phyloP scores from a whole-genome alignment of 2,888 invertebrate species.

The Hermaeophaga mercurialis region DNA sequence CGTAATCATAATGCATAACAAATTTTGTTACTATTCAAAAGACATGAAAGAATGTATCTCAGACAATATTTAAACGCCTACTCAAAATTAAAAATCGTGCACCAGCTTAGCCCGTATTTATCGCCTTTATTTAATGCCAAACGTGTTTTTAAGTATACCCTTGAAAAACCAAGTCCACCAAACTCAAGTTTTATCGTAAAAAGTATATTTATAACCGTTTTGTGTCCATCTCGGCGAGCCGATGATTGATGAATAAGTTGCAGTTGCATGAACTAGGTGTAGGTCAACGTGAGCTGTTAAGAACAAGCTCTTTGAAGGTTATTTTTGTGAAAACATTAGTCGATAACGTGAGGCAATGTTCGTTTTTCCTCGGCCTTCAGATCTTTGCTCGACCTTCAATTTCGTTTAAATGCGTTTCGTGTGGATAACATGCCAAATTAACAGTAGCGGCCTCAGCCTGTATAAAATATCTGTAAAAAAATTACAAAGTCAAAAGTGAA shows the following conservation, averaged over 20 bases:
- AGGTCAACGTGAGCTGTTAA: constrained; percentile 29
- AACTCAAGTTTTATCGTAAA: neutral
- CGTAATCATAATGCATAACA: no score
- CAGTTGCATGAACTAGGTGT: constrained; percentile 30
- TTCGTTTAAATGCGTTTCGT: constrained; percentile 5
- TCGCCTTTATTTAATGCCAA: no score
- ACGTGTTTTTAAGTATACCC: no score
- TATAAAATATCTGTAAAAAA: no score
- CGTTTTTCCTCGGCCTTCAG: constrained; percentile 13
- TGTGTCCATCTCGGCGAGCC: constrained; percentile 9
- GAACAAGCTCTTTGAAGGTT: constrained; percentile 28
- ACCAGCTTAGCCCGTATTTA: no score
- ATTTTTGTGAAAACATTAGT: constrained; percentile 25
- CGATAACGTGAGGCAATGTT: constrained; percentile 19
- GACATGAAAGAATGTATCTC: no score
- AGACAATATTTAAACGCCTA: no score
- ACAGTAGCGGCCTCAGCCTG: no score
- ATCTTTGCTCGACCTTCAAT: constrained; percentile 9
- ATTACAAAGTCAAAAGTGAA: no score
- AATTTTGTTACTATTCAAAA: no score
- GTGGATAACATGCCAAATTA: no score
- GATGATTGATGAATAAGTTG: constrained; percentile 25
- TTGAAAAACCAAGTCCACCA: neutral
- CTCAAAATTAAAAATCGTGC: no score
- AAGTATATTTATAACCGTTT: constrained; percentile 1